phyloP scores from a whole-genome alignment of 2,113 vertebrate genomes.

The Noturus placidus region DNA sequence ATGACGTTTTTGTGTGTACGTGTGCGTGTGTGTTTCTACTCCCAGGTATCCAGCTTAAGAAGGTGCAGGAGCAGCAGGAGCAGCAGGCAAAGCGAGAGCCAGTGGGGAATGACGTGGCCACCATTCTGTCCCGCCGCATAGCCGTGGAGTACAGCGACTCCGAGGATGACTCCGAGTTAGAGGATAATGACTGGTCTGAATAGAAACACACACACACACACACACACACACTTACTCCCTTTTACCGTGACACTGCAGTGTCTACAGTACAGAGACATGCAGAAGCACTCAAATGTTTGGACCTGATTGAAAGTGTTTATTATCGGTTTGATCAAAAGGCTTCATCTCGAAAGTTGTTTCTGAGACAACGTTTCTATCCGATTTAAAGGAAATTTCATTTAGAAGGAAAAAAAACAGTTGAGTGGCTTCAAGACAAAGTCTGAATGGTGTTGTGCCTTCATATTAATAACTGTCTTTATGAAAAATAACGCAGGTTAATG shows the following conservation, averaged over 20 bases:
- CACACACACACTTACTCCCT: constrained; percentile 10
- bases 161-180: constrained; percentile 92
- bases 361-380: too few relatives aligned
- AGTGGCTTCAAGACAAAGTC: background rate
- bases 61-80: constrained; percentile 97
- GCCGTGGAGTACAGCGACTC: constrained; percentile 97
- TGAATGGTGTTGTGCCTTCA: background rate
- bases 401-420: background rate
- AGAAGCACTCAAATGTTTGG: background rate
- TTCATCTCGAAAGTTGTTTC: background rate
- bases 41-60: constrained; percentile 94
- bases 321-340: background rate
- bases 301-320: background rate
- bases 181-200: constrained; percentile 97
- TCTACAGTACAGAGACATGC: background rate
- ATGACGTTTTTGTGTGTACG: background rate
- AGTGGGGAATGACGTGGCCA: constrained; percentile 93
- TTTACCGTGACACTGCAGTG: too few relatives aligned
- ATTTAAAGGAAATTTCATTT: background rate
- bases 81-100: constrained; percentile 93
- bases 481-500: background rate
- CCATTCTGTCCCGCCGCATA: constrained; percentile 92
- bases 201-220: constrained; percentile 56
- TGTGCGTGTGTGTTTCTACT: background rate
- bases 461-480: background rate